Base-by-base conservation (phyloP, 92 coral and sea anemone genomes). In the Palythoa heliodiscus region DNA sequence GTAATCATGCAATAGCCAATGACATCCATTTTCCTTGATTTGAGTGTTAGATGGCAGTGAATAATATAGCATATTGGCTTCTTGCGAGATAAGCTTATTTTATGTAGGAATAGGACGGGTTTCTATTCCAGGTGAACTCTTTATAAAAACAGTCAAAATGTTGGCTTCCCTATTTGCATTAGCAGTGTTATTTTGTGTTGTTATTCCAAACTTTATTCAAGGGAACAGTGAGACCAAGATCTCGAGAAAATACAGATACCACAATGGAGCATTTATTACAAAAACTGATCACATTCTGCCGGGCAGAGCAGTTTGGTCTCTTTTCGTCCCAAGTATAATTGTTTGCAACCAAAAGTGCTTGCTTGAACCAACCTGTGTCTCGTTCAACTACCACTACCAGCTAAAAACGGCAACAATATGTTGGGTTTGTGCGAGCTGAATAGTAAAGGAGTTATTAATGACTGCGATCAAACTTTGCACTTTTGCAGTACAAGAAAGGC, bases 351-450 rank as follows among this genome's bases (percentile, higher is more conserved):
- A 71, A 19, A 40, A 71, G 5, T 71, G 76, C 37, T 71, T 71
- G 76, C n/a, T 17, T 9, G 53, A 71, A 71, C 12, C 23, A 40
- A 10, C 55, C 24, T 71, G 76, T 16, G 23, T 71, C 10, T 43
- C 52, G 76, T 71, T 71, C n/a, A 71, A 71, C 54, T 71, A 71
- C 54, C 76, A 71, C 54, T 71, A 71, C 54, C 76, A 71, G 13
- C 52, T 71, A 48, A 71, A 1, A 39, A 47, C 25, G 24, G 15
- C 2, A 22, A 71, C 29, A 20, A 11, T 14, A 17, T 38, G 53
- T 3, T 39, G n/a, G 53, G 76, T 16, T n/a, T 71, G 24, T 71
- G 76, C 24, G 76, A 39, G 76, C 0, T 57, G n/a, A 13, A 13
- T 3, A 57, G 63, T 17, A 13, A 1, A 17, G n/a, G 16, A 13